Evolutionary conservation across 1,140 invertebrate species (phyloP).

Genomic region (Octopus sinensis): DNA sequence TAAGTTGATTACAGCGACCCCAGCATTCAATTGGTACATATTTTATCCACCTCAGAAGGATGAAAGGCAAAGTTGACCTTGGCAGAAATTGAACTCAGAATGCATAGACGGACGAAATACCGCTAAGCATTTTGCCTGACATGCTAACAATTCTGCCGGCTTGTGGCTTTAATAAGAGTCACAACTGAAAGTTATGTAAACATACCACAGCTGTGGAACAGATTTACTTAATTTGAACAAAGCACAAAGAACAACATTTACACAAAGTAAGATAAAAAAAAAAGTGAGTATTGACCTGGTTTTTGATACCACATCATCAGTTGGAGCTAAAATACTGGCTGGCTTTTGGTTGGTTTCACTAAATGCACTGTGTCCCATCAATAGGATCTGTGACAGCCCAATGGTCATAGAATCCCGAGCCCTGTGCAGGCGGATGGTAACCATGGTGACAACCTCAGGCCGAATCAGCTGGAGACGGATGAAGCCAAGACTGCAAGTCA

Average conservation of each 20-base stretch:
- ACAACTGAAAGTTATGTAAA: no score
- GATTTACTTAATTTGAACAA: no score
- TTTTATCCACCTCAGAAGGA: no score
- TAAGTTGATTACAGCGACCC: no score
- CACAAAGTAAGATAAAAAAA: neutral
- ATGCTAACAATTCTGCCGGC: no score
- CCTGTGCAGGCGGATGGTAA: conserved; percentile 70
- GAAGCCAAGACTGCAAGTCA: conserved; percentile 79
- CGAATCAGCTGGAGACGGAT: conserved; percentile 78
- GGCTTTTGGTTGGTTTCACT: conserved; percentile 59
- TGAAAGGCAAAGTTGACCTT: no score
- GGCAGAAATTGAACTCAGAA: no score
- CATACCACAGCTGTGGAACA: no score
- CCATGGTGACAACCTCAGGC: conserved; percentile 71
- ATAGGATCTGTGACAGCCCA: conserved; percentile 80
- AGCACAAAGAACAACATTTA: neutral
- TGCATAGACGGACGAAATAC: no score
- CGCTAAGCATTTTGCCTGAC: no score
- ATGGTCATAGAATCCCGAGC: conserved; percentile 83
- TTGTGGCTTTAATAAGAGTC: no score
- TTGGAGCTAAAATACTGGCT: conserved; percentile 49
- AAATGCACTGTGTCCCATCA: conserved; percentile 78
- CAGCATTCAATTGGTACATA: no score
- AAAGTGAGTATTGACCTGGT: conserved; percentile 36
- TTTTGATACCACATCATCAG: conserved; percentile 50